These are phyloP conservation scores for Drosophila arawakana DNA, from an alignment of 1,140 invertebrate species.

Conservation along the genomic window DNA sequence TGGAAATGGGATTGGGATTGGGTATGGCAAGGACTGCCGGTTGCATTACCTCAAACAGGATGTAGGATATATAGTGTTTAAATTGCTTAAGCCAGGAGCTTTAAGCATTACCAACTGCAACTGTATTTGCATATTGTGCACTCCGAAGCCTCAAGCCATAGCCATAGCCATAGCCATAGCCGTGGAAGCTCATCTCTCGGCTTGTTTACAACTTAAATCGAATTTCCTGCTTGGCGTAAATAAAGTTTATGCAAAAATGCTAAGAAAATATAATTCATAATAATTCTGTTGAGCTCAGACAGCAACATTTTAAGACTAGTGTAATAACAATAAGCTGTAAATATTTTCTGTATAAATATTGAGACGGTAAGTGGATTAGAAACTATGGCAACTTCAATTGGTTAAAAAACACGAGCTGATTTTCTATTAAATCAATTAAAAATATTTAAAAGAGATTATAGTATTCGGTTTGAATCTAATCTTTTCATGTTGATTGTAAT, in stretches of 20 bases:
- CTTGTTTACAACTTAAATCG: constrained; percentile 82
- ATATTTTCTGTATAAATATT: too few species aligned
- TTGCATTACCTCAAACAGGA: constrained; percentile 63
- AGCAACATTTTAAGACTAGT: too few species aligned
- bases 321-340: too few species aligned
- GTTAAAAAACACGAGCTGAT: too few species aligned
- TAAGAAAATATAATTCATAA: background rate
- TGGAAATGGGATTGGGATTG: background rate
- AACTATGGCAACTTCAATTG: too few species aligned
- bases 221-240: constrained; percentile 75
- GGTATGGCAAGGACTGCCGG: constrained; percentile 25
- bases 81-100: constrained; percentile 68
- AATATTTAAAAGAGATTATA: too few species aligned
- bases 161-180: background rate
- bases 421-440: too few species aligned
- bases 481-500: too few species aligned
- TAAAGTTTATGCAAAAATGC: constrained; percentile 54
- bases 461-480: too few species aligned
- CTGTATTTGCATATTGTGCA: constrained; percentile 63
- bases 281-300: background rate
- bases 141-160: too few species aligned
- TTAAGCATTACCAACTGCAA: constrained; percentile 59
- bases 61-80: constrained; percentile 78
- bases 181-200: constrained; percentile 15
- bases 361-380: too few species aligned